Evolutionary conservation across 2,797 vertebrate genomes (phyloP).

Genomic region (Xiphophorus birchmanni): DNA sequence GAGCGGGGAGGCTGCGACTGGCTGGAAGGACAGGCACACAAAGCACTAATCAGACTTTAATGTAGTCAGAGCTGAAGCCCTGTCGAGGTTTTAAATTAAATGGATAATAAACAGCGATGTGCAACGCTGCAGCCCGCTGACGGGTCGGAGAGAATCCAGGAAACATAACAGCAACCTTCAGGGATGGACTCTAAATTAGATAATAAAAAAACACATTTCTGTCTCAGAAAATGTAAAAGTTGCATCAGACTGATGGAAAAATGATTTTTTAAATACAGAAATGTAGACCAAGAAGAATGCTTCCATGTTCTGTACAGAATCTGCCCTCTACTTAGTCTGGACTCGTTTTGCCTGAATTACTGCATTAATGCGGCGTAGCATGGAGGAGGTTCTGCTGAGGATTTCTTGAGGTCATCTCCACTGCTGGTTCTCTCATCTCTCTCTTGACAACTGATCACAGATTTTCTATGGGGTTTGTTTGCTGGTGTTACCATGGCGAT

Average conservation of each 20-base stretch:
- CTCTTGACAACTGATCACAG: not conserved
- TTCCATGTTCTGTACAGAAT: not conserved
- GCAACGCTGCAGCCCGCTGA: not conserved
- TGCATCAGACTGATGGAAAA: not conserved
- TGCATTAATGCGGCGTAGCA: not conserved
- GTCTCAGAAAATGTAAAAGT: not conserved
- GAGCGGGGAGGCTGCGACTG: not conserved
- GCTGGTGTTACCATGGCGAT: not conserved
- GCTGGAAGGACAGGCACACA: not conserved
- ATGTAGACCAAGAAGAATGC: not conserved
- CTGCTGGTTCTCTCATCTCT: not conserved
- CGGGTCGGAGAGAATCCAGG: not conserved
- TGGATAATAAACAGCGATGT: not conserved
- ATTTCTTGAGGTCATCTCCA: not conserved
- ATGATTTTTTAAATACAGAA: not conserved
- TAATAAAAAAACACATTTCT: not conserved
- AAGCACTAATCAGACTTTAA: conserved; percentile 4
- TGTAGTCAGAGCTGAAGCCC: not conserved
- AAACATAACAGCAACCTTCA: not conserved
- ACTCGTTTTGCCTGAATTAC: too few relatives aligned
- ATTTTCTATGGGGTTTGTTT: not conserved
- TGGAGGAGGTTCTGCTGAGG: not conserved
- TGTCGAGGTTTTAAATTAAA: not conserved
- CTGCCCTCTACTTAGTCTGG: not conserved
- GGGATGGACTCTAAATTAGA: not conserved